phyloP scores from a whole-genome alignment of 2,888 invertebrate genomes.

The Caenorhabditis sinica region DNA sequence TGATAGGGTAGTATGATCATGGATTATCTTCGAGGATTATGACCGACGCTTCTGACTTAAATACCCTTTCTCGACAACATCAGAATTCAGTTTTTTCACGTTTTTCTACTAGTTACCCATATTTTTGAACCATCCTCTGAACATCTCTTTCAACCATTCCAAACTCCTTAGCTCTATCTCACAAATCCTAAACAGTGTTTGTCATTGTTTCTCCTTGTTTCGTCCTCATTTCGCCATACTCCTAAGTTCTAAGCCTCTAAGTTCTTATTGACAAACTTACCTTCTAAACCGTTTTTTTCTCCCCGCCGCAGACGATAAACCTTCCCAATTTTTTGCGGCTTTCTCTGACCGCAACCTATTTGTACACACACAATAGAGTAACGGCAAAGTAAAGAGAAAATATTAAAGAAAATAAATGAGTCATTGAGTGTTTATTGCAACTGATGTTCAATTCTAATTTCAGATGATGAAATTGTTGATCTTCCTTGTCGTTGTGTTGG shows the following conservation, averaged over 20 bases:
- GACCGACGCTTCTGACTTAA: constrained; percentile 3
- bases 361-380: constrained; percentile 42
- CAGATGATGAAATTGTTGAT: constrained; percentile 11
- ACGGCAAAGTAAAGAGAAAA: constrained; percentile 52
- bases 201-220: constrained; percentile 10
- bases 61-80: not conserved
- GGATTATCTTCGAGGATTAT: constrained; percentile 3
- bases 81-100: not conserved
- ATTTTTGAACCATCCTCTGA: no score
- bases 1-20: not conserved
- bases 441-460: constrained; percentile 21
- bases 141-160: not conserved
- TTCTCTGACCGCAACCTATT: constrained; percentile 58
- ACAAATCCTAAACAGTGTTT: not conserved
- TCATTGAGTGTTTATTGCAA: constrained; percentile 22
- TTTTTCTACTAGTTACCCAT: no score
- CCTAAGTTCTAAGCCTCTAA: constrained; percentile 23
- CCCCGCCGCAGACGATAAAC: constrained; percentile 28
- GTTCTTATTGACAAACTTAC: constrained; percentile 44
- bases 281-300: constrained; percentile 33
- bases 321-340: constrained; percentile 20
- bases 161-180: not conserved
- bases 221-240: not conserved
- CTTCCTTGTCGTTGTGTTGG: not conserved
- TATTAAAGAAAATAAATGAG: constrained; percentile 14